phyloP scores from a whole-genome alignment of 2,797 vertebrate genomes.

The Lutjanus campechanus region DNA sequence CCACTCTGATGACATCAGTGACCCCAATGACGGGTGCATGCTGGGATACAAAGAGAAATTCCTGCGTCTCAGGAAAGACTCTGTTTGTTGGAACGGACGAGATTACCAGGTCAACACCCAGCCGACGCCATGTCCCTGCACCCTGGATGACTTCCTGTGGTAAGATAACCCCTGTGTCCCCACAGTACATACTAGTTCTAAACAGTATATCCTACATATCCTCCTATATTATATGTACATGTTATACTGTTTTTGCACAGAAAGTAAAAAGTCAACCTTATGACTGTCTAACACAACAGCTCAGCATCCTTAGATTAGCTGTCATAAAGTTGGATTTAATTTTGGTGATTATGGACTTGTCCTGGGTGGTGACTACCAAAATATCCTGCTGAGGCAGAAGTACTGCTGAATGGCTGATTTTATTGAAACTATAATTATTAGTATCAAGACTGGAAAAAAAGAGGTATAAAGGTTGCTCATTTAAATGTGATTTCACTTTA shows the following conservation, averaged over 20 bases:
- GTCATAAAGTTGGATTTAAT: not conserved
- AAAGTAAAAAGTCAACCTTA: not conserved
- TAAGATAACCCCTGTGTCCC: constrained; percentile 60
- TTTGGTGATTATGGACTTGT: not conserved
- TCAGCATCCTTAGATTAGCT: not conserved
- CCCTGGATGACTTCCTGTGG: constrained; percentile 95
- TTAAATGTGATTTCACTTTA: constrained; percentile 10
- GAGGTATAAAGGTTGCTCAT: not conserved
- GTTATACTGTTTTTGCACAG: not conserved
- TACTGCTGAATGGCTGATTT: not conserved
- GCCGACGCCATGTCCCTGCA: constrained; percentile 89
- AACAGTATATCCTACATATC: not conserved
- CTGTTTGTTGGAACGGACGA: constrained; percentile 93
- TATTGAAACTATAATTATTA: not conserved
- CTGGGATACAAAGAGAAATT: constrained; percentile 95
- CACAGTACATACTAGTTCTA: not conserved
- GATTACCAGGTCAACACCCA: constrained; percentile 88
- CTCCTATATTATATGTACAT: not conserved
- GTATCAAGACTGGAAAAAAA: not conserved
- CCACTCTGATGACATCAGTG: constrained; percentile 92
- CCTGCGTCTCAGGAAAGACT: constrained; percentile 91
- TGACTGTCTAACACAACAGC: not conserved
- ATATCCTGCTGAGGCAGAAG: not conserved
- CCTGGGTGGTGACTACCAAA: not conserved
- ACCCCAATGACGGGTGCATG: constrained; percentile 92